Evolutionary conservation across 2,888 invertebrate genomes (phyloP).

Genomic region (Callinectes sapidus): DNA sequence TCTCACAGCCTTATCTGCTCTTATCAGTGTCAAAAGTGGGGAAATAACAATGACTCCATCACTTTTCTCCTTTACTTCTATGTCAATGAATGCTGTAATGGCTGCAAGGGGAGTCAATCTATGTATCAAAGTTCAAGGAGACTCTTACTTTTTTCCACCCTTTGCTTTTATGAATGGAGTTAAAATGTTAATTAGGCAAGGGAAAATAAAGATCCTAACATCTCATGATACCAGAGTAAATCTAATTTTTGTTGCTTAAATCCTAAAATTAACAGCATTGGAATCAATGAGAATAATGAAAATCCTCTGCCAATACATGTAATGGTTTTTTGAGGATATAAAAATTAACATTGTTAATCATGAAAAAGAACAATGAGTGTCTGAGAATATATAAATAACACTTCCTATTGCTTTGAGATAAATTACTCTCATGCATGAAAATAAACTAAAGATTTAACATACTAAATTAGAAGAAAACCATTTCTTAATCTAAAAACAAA

Average conservation of each 20-base stretch:
- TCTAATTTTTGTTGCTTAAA: neutral
- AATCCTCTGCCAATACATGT: neutral
- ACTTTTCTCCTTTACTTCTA: neutral
- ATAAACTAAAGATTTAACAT: neutral
- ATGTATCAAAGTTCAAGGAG: neutral
- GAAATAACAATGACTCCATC: neutral
- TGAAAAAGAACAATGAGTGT: neutral
- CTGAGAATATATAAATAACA: neutral
- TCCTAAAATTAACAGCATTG: neutral
- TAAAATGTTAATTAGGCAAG: neutral
- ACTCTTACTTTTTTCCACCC: neutral
- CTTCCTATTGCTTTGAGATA: neutral
- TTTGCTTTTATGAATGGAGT: neutral
- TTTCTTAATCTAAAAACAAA: neutral
- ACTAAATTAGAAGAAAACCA: neutral
- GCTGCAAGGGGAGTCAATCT: neutral
- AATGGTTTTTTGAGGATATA: neutral
- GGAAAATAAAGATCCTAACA: neutral
- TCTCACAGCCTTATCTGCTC: neutral
- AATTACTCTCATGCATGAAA: neutral
- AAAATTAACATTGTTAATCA: neutral
- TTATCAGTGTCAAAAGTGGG: neutral
- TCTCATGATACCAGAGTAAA: neutral
- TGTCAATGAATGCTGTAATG: neutral
- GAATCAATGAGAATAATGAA: neutral